Percentiles rank a stretch among this genome's conserved stretches.
Conservation (phyloP, 2,797 vertebrate genomes). For the Mus spretus region DNA sequence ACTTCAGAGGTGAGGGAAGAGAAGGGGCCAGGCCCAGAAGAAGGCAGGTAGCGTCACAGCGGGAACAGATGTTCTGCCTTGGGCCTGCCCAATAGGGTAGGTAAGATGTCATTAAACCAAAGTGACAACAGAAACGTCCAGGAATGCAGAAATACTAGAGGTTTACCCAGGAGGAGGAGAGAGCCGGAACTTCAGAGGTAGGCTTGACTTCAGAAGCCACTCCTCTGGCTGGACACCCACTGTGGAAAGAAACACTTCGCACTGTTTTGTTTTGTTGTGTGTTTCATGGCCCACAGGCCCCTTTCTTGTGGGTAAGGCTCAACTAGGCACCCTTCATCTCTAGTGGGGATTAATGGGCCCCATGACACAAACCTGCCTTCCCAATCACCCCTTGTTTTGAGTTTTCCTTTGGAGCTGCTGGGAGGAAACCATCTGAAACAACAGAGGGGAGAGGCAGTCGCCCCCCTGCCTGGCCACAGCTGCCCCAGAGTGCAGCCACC, state of each 20-base stretch:
- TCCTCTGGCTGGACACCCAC: background rate
- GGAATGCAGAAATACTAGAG: conserved; percentile 14
- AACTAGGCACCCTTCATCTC: background rate
- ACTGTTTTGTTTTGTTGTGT: background rate
- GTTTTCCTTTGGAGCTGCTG: background rate
- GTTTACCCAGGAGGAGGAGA: background rate
- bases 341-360: background rate
- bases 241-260: background rate
- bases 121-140: background rate
- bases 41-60: background rate
- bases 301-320: background rate
- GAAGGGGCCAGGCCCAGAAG: background rate
- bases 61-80: background rate
- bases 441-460: background rate
- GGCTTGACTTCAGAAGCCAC: background rate
- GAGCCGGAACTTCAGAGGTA: background rate
- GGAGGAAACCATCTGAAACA: background rate
- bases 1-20: background rate
- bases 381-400: background rate
- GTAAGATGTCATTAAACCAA: background rate
- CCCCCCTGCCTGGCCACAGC: background rate
- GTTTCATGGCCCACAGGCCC: background rate
- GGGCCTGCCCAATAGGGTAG: background rate
- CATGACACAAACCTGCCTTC: background rate
- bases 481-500: background rate